These are phyloP conservation scores for Nomada lathburiana DNA, from an alignment of 2,888 invertebrate species.

Conservation along the genomic window DNA sequence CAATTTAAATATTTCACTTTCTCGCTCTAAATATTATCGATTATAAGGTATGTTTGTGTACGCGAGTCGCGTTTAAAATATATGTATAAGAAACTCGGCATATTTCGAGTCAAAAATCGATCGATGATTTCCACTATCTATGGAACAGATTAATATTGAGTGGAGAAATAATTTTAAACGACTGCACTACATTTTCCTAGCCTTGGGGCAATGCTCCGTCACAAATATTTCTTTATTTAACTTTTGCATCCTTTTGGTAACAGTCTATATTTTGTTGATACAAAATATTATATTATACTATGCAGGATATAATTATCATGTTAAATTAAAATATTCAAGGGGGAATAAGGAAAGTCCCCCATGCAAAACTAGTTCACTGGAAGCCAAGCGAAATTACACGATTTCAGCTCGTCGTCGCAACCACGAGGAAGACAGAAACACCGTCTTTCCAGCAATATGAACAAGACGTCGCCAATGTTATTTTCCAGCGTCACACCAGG, in stretches of 20 bases:
- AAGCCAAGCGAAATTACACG: constrained; percentile 51
- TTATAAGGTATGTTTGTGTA: too few relatives aligned
- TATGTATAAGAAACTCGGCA: background rate
- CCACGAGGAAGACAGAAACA: constrained; percentile 27
- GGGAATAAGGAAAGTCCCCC: background rate
- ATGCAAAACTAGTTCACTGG: constrained; percentile 56
- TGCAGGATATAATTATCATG: constrained; percentile 2
- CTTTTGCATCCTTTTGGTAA: background rate
- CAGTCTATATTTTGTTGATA: constrained; percentile 23
- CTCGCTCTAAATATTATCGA: background rate
- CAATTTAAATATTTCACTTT: constrained; percentile 16
- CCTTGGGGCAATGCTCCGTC: constrained; percentile 12
- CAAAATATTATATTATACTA: background rate
- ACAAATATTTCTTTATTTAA: constrained; percentile 43
- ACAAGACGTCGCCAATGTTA: constrained; percentile 73
- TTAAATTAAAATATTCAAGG: constrained; percentile 44
- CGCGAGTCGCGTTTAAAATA: background rate
- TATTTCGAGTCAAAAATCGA: background rate
- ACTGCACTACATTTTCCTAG: constrained; percentile 6
- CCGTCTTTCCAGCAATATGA: constrained; percentile 49
- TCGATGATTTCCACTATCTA: constrained; percentile 18
- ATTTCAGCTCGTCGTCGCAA: constrained; percentile 25
- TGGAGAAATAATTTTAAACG: constrained; percentile 1
- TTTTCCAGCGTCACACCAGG: constrained; percentile 82
- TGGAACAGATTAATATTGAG: background rate